These are phyloP conservation scores for Polypterus bichir DNA, from an alignment of 2,113 vertebrate genomes.

Conservation along the genomic window DNA sequence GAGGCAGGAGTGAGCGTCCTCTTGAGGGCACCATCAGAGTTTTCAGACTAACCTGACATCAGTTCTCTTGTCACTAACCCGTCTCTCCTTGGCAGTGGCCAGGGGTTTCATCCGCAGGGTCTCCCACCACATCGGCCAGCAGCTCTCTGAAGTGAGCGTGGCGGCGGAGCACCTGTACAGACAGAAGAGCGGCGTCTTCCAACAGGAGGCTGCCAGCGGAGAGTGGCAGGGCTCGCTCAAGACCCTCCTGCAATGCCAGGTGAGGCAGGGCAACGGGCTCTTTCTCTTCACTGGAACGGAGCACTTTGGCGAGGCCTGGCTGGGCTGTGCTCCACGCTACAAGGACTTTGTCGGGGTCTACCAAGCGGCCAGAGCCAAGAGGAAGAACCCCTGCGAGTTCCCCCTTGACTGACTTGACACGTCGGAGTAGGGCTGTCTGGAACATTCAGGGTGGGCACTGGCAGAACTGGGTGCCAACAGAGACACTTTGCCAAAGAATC, in stretches of 20 bases:
- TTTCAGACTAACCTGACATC: too few species aligned
- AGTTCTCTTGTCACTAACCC: background rate
- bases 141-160: conserved; percentile 48
- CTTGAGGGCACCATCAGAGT: too few species aligned
- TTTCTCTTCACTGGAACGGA: conserved; percentile 67
- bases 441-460: too few species aligned
- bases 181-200: conserved; percentile 53
- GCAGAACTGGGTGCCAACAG: too few species aligned
- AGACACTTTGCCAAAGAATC: too few species aligned
- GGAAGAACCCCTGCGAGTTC: conserved; percentile 55
- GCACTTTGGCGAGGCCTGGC: conserved; percentile 68
- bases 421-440: background rate
- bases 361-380: conserved; percentile 35
- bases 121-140: conserved; percentile 37
- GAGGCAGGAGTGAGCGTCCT: too few species aligned
- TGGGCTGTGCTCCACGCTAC: conserved; percentile 65
- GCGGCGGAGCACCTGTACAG: conserved; percentile 38
- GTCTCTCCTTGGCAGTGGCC: conserved; percentile 41
- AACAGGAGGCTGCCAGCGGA: conserved; percentile 23
- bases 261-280: conserved; percentile 55
- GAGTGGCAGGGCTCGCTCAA: conserved; percentile 45
- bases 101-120: conserved; percentile 54
- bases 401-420: conserved; percentile 39
- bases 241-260: conserved; percentile 47
- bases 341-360: conserved; percentile 57